Conservation (phyloP, 2,113 vertebrate genomes). For the Pristiophorus japonicus region DNA sequence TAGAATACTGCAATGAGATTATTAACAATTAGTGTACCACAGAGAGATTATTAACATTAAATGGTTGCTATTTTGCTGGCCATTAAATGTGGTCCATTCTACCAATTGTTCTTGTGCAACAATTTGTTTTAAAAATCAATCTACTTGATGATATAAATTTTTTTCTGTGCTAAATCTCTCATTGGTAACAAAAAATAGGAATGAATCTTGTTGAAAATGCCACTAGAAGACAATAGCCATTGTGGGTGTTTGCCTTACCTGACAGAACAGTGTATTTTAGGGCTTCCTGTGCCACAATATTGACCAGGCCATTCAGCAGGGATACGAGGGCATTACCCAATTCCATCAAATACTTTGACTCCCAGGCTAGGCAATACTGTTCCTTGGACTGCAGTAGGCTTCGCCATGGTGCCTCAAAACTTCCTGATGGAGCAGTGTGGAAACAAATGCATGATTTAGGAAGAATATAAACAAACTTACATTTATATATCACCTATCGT, state of each 20-base stretch:
- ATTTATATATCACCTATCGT: background rate
- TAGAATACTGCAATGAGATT: background rate
- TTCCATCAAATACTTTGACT: slow-evolving; percentile 85
- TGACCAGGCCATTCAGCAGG: slow-evolving; percentile 81
- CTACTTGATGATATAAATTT: background rate
- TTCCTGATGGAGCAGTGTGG: slow-evolving; percentile 50
- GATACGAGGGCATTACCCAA: slow-evolving; percentile 75
- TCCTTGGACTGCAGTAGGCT: slow-evolving; percentile 72
- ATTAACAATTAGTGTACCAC: background rate
- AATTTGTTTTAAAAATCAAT: slow-evolving; percentile 6
- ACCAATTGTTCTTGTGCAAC: background rate
- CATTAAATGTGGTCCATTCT: background rate
- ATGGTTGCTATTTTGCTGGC: background rate
- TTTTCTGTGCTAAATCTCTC: background rate
- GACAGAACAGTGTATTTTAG: slow-evolving; percentile 89
- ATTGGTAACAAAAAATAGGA: background rate
- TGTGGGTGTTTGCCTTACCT: slow-evolving; percentile 55
- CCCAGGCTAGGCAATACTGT: slow-evolving; percentile 94
- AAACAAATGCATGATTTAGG: background rate
- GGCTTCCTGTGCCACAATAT: slow-evolving; percentile 88
- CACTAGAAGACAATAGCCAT: background rate
- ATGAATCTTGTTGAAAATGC: background rate
- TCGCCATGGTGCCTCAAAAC: slow-evolving; percentile 81
- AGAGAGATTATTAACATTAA: background rate
- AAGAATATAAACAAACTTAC: background rate